These are phyloP conservation scores for Caerostris extrusa DNA, from an alignment of 1,140 invertebrate genomes.

Conservation along the genomic window DNA sequence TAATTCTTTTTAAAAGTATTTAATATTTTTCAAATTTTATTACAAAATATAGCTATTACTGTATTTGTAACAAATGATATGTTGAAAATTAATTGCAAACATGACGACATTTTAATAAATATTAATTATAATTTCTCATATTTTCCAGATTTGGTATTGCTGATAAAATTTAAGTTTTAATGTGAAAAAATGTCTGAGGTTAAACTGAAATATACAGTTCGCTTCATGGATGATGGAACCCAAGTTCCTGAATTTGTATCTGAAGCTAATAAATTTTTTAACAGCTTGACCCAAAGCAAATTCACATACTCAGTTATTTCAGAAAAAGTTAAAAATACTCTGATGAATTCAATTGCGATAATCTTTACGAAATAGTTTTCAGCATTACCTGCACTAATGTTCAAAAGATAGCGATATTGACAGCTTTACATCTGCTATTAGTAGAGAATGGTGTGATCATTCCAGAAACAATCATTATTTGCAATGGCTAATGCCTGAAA, in stretches of 20 bases:
- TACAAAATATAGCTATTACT: too few relatives aligned
- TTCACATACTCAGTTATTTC: background rate
- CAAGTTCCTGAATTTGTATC: background rate
- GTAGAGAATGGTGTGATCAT: conserved; percentile 57
- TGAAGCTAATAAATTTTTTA: conserved; percentile 46
- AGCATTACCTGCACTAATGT: conserved; percentile 43
- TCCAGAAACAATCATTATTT: conserved; percentile 49
- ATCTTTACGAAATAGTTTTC: conserved; percentile 32
- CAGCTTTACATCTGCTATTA: conserved; percentile 45
- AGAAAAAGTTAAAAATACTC: background rate
- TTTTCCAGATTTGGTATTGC: too few relatives aligned
- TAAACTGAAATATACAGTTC: conserved; percentile 51
- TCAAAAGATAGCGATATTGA: conserved; percentile 12
- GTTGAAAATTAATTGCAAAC: too few relatives aligned
- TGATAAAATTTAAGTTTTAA: background rate
- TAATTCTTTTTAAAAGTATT: too few relatives aligned
- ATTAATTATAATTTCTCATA: too few relatives aligned
- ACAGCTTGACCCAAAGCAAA: conserved; percentile 9
- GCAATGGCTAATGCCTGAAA: conserved; percentile 55
- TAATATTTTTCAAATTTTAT: too few relatives aligned
- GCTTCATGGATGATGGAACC: conserved; percentile 40
- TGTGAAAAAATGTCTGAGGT: conserved; percentile 4
- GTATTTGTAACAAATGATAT: too few relatives aligned
- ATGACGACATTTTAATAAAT: too few relatives aligned
- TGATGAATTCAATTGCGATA: conserved; percentile 41